These are phyloP conservation scores for Calcarius ornatus DNA, from an alignment of 2,113 vertebrate genomes.

Conservation along the genomic window DNA sequence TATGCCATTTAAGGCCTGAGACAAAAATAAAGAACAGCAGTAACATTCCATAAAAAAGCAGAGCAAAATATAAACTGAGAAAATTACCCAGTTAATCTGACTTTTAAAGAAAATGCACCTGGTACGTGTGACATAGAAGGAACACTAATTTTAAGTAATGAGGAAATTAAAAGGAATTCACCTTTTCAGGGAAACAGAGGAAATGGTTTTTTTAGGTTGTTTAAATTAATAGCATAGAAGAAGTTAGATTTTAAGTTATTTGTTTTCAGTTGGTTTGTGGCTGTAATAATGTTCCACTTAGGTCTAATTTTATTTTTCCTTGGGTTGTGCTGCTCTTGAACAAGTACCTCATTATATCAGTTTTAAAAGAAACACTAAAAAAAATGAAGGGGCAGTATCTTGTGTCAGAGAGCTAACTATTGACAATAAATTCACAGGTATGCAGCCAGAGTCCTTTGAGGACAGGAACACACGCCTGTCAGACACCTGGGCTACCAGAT, in stretches of 20 bases:
- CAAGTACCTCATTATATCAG: background rate
- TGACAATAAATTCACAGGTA: background rate
- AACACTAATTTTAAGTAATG: background rate
- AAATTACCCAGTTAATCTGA: background rate
- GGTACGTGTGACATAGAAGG: background rate
- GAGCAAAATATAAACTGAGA: background rate
- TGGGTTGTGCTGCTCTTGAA: background rate
- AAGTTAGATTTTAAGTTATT: background rate
- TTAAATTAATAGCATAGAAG: background rate
- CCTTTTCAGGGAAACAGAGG: background rate
- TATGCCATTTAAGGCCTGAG: background rate
- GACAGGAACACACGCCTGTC: background rate
- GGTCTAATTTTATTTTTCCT: background rate
- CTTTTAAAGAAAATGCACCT: background rate
- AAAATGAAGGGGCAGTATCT: background rate
- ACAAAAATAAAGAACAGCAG: background rate
- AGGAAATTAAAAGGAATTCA: background rate
- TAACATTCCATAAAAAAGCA: background rate
- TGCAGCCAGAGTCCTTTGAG: background rate
- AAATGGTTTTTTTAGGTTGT: background rate
- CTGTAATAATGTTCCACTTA: background rate
- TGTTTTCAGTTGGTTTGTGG: background rate
- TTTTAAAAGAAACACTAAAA: background rate
- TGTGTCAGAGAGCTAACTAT: background rate
- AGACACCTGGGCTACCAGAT: background rate